Evolutionary conservation across 2,888 invertebrate genomes (phyloP).

Genomic region (Halictus ligatus): DNA sequence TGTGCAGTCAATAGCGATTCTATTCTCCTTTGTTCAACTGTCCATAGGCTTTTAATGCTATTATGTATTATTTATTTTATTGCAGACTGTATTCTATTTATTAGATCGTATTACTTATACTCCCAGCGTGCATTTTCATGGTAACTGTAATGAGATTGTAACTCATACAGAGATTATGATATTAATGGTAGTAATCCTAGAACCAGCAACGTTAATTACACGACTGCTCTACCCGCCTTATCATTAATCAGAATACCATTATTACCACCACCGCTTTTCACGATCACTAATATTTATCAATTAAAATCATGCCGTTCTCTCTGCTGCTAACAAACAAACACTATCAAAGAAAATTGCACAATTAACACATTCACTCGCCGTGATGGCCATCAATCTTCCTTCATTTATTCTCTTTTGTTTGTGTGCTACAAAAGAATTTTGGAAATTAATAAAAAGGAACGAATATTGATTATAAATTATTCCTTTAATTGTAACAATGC

Average conservation of each 20-base stretch:
- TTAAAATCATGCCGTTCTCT: neutral
- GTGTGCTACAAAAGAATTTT: no score
- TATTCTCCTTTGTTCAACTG: neutral
- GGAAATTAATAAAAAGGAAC: no score
- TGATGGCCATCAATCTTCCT: neutral
- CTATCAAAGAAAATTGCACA: neutral
- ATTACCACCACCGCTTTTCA: neutral
- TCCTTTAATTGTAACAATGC: no score
- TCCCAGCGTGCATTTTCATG: neutral
- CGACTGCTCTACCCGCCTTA: neutral
- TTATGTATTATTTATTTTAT: neutral
- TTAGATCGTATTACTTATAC: neutral
- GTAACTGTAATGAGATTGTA: neutral
- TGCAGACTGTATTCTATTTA: neutral
- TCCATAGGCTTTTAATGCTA: neutral
- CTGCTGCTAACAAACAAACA: neutral
- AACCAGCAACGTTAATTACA: neutral
- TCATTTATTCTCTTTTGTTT: neutral
- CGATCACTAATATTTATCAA: constrained; percentile 1
- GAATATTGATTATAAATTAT: no score
- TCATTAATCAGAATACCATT: neutral
- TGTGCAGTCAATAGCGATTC: neutral
- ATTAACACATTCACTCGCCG: neutral
- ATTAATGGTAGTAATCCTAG: neutral
- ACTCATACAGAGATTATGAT: neutral